Base-by-base conservation (phyloP, 1,140 invertebrate genomes). In the Asobara japonica region DNA sequence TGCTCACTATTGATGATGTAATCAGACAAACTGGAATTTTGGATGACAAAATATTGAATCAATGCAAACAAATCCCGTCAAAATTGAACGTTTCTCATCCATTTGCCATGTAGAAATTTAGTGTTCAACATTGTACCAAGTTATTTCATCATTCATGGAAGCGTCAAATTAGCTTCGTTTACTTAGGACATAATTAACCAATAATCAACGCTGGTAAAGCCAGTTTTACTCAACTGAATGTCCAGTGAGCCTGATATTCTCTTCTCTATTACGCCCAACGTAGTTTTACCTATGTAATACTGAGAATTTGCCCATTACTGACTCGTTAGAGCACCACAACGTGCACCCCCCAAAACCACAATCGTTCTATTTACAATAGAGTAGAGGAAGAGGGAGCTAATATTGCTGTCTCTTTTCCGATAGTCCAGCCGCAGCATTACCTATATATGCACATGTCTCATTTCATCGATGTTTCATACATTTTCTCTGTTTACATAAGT, bases 91-190 rank as follows among this genome's bases (percentile, higher is more conserved):
- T 25, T 27, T 25, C 8, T 25, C 5, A 56, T 56, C 18, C 7
- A 25, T 6, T 56, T 13, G 51, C 51, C 22, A 22, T 18, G 18
- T 56, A 25, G 2, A 6, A 7, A 56, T 13, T 25, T 25, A 27
- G 8, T 20, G 7, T 25, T 25, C 22, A 10, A n/a, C 13, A 25
- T 20, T 51, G 22, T 11, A 25, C 18, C 18, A 18, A 45, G n/a
- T 45, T 45, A 45, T 18, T 61, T 8, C 56, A 20, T 70, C 31
- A 71, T 45, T 36, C 60, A 31, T 71, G n/a, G 41, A 41, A 65
- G 13, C 13, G 20, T 71, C 82, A 81, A 84, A 85, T 85, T 85
- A 84, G 78, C 79, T 83, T 80, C 84, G 80, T 85, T 86, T 84
- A 79, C 77, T 75, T 77, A 82, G 79, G 80, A 76, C 77, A 79